Conservation (phyloP, 2,888 invertebrate genomes). For the Ephialtes manifestator region DNA sequence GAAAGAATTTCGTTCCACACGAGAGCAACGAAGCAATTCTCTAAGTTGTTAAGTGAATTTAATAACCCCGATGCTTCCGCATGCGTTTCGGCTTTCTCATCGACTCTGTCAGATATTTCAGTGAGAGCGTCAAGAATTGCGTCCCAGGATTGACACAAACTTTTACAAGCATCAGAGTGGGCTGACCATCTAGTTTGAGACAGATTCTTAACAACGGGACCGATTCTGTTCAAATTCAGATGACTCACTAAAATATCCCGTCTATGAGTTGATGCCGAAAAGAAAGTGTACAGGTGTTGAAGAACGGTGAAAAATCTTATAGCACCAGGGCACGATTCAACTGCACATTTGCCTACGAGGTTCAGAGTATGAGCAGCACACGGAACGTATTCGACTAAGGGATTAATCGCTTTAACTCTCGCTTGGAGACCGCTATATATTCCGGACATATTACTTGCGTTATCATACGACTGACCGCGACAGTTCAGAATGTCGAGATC, state of each 20-base stretch:
- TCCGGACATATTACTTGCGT: slow-evolving; percentile 72
- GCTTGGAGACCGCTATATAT: slow-evolving; percentile 70
- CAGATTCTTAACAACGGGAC: too few species aligned
- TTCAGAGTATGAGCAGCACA: slow-evolving; percentile 74
- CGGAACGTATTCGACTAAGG: slow-evolving; percentile 70
- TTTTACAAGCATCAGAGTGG: too few species aligned
- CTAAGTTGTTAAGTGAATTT: too few species aligned
- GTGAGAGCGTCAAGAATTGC: too few species aligned
- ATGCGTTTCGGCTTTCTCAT: too few species aligned
- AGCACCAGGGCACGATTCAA: slow-evolving; percentile 72
- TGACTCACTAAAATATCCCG: slow-evolving; percentile 19
- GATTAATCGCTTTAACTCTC: slow-evolving; percentile 66
- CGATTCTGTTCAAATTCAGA: too few species aligned
- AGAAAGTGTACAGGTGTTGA: slow-evolving; percentile 72
- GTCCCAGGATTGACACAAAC: too few species aligned
- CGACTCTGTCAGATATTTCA: too few species aligned
- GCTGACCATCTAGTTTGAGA: too few species aligned
- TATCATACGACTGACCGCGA: slow-evolving; percentile 73
- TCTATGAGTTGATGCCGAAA: slow-evolving; percentile 72
- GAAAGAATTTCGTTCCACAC: too few species aligned
- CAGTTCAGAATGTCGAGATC: slow-evolving; percentile 70
- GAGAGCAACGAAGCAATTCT: too few species aligned
- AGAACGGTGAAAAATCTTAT: slow-evolving; percentile 69
- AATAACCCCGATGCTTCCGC: too few species aligned
- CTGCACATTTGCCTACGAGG: slow-evolving; percentile 71